phyloP scores from a whole-genome alignment of 2,797 vertebrate genomes.

The Poecile montanus region DNA sequence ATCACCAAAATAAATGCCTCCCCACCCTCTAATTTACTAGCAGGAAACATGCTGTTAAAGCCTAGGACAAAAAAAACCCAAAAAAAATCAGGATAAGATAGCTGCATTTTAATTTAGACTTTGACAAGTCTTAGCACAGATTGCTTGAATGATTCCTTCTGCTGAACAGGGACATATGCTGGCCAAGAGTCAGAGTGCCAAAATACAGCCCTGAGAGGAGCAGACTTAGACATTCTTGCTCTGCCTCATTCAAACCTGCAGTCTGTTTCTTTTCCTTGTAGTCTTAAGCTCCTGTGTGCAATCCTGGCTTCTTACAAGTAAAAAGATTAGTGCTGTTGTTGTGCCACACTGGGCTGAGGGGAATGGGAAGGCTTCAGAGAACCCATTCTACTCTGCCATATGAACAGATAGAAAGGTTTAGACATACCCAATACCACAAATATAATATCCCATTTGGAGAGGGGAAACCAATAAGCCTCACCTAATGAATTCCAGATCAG shows the following conservation, averaged over 20 bases:
- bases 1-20: background rate
- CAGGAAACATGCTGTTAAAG: background rate
- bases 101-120: constrained; percentile 26
- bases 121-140: constrained; percentile 35
- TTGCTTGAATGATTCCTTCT: constrained; percentile 39
- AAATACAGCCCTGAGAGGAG: background rate
- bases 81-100: background rate
- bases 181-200: constrained; percentile 50
- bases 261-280: background rate
- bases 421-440: background rate
- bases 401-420: background rate
- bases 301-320: background rate
- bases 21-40: background rate
- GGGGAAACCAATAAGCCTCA: background rate
- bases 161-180: constrained; percentile 26
- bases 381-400: background rate
- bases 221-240: background rate
- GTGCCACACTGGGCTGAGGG: background rate
- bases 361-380: background rate
- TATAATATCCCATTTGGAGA: background rate
- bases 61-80: background rate
- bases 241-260: background rate
- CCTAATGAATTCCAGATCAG: background rate
- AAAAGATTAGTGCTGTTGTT: background rate
- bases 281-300: background rate